Conservation (phyloP, 2,888 invertebrate genomes). For the Protophormia terraenovae region DNA sequence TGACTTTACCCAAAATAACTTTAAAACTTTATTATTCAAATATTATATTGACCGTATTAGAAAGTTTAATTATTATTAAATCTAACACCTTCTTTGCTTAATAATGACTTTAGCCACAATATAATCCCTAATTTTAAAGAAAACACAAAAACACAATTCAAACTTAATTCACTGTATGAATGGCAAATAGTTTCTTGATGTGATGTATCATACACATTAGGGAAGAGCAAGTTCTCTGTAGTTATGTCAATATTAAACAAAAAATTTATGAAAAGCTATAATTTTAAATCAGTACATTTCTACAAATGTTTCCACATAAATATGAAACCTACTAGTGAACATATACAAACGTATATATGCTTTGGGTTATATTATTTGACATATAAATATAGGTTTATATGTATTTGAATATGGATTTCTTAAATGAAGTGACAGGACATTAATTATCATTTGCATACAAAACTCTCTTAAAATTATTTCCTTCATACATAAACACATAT, state of each 20-base stretch:
- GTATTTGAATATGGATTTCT: conserved; percentile 13
- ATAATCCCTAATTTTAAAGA: background rate
- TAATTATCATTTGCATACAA: conserved; percentile 49
- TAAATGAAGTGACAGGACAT: conserved; percentile 55
- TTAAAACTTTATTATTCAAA: background rate
- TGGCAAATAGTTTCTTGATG: background rate
- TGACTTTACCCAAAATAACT: background rate
- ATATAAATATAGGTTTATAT: background rate
- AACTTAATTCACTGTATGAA: background rate
- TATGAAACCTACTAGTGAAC: background rate
- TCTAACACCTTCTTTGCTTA: background rate
- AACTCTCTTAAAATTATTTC: background rate
- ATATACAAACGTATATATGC: background rate
- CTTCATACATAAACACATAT: background rate
- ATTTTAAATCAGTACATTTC: background rate
- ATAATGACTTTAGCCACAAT: background rate
- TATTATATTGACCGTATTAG: background rate
- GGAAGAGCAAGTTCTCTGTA: background rate
- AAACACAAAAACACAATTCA: background rate
- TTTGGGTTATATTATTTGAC: background rate
- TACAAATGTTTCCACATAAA: background rate
- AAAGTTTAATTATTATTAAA: conserved; percentile 20
- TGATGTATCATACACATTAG: background rate
- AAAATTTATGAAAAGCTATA: background rate
- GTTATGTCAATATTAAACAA: no score